phyloP scores from a whole-genome alignment of 2,113 vertebrate genomes.

The Corythornis vintsioides region DNA sequence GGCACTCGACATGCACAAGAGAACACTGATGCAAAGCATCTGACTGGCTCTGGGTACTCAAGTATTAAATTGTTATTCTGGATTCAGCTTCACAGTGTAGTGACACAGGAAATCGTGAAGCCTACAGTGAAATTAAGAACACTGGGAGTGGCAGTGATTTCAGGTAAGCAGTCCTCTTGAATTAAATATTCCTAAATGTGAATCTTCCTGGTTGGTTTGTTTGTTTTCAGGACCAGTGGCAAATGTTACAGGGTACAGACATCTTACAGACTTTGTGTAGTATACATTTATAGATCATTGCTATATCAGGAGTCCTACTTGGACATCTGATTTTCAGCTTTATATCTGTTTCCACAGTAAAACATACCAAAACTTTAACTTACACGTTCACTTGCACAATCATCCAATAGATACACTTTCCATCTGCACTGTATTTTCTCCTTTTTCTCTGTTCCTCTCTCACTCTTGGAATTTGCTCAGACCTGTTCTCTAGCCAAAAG shows the following conservation, averaged over 20 bases:
- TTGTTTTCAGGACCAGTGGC: neutral
- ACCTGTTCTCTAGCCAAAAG: constrained; percentile 27
- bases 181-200: neutral
- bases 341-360: neutral
- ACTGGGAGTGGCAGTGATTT: neutral
- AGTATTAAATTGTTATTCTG: constrained; percentile 54
- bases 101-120: neutral
- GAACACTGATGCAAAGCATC: constrained; percentile 31
- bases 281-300: neutral
- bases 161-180: neutral
- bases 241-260: neutral
- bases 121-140: neutral
- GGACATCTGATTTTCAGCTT: constrained; percentile 29
- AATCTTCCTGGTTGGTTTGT: neutral
- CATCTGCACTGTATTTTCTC: constrained; percentile 17
- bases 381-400: neutral
- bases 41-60: constrained; percentile 33
- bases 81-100: constrained; percentile 3
- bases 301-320: neutral
- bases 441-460: neutral
- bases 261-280: neutral
- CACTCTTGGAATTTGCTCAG: constrained; percentile 45
- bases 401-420: constrained; percentile 15
- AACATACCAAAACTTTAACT: neutral
- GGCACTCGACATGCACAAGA: neutral